phyloP scores from a whole-genome alignment of 1,140 invertebrate genomes.

The Euwallacea similis region DNA sequence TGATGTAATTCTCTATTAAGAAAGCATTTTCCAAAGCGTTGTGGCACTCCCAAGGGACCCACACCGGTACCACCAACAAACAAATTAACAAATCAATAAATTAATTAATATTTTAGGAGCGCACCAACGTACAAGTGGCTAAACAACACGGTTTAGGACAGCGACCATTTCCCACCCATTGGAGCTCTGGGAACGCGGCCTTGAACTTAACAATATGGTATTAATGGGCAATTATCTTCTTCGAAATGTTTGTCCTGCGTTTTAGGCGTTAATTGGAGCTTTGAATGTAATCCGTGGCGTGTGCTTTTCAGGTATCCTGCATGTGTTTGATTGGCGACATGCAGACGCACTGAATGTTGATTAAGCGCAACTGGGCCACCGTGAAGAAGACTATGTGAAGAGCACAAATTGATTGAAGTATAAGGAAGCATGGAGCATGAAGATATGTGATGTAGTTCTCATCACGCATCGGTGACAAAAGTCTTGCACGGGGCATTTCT shows the following conservation, averaged over 20 bases:
- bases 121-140: constrained; percentile 5
- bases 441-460: background rate
- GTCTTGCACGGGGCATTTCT: background rate
- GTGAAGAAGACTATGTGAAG: background rate
- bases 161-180: constrained; percentile 19
- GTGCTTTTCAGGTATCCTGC: constrained; percentile 13
- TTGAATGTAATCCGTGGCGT: constrained; percentile 22
- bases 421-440: background rate
- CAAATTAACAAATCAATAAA: background rate
- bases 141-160: constrained; percentile 22
- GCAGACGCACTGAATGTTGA: constrained; percentile 10
- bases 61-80: background rate
- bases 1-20: too few species aligned
- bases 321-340: constrained; percentile 5
- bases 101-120: constrained; percentile 30
- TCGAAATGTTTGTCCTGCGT: constrained; percentile 1
- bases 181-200: constrained; percentile 20
- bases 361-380: constrained; percentile 3
- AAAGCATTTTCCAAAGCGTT: background rate
- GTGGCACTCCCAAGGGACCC: background rate
- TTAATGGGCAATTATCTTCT: constrained; percentile 29
- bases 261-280: constrained; percentile 27
- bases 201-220: constrained; percentile 28
- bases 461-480: background rate
- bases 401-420: background rate